Conservation (phyloP, 2,113 vertebrate genomes). For the Coturnix japonica region DNA sequence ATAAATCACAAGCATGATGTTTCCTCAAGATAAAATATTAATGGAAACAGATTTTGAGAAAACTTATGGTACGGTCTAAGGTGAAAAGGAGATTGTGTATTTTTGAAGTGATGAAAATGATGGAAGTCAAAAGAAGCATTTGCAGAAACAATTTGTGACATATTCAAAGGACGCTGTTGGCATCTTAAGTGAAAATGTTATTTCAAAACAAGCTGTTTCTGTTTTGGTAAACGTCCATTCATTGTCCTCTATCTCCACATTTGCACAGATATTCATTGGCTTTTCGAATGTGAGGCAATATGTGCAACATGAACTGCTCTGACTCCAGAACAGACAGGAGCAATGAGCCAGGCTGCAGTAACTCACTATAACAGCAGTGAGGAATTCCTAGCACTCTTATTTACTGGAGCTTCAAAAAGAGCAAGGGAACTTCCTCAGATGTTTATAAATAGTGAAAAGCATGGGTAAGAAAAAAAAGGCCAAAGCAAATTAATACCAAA, state of each 20-base stretch:
- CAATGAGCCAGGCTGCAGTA: not conserved
- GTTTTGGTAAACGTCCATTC: not conserved
- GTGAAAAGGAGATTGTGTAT: not conserved
- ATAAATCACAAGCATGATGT: not conserved
- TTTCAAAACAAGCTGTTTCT: not conserved
- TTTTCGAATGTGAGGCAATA: not conserved
- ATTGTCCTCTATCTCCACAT: not conserved
- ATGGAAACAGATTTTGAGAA: not conserved
- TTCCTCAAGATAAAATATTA: not conserved
- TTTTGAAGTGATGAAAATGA: not conserved
- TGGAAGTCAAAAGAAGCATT: not conserved
- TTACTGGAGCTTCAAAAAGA: not conserved
- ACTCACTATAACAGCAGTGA: fast-evolving
- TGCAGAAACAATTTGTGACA: fast-evolving
- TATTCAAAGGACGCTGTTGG: not conserved
- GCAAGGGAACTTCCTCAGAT: not conserved
- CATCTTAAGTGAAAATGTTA: not conserved
- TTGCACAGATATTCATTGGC: not conserved
- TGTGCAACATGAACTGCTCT: not conserved
- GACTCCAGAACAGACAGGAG: not conserved
- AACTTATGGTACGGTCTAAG: not conserved
- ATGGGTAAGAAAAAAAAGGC: constrained; percentile 18
- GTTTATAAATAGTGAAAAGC: not conserved
- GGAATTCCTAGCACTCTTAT: constrained; percentile 14
- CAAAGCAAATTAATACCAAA: not conserved